Conservation (phyloP, 1,140 invertebrate genomes). For the Hycleus phaleratus region DNA sequence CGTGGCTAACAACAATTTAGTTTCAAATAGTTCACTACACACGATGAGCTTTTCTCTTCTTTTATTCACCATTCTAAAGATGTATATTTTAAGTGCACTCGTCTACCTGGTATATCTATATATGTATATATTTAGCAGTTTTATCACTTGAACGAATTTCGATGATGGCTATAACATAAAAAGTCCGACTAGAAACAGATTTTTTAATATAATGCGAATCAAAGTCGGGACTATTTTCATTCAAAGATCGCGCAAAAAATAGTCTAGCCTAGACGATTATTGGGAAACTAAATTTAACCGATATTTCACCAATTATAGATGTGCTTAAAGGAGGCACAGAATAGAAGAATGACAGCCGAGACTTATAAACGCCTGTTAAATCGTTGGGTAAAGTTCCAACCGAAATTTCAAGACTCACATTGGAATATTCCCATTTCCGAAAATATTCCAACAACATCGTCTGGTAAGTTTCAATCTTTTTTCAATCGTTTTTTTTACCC, state of each 20-base stretch:
- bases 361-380: constrained; percentile 3
- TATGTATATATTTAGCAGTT: neutral
- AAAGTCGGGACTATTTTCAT: too few relatives aligned
- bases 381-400: constrained; percentile 3
- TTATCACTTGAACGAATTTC: neutral
- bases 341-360: constrained; percentile 12
- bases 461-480: constrained; percentile 10
- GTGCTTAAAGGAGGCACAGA: constrained; percentile 11
- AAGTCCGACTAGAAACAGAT: too few relatives aligned
- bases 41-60: neutral
- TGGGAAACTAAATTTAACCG: too few relatives aligned
- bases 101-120: neutral
- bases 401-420: neutral
- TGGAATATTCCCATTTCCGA: constrained; percentile 4
- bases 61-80: neutral
- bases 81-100: neutral
- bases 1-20: constrained; percentile 11
- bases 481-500: neutral
- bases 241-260: too few relatives aligned
- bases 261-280: too few relatives aligned
- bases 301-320: constrained; percentile 3
- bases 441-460: constrained; percentile 15
- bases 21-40: constrained; percentile 9
- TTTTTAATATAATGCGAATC: too few relatives aligned
- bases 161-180: neutral